Evolutionary conservation across 2,113 vertebrate genomes (phyloP).

Genomic region (Brachyhypopomus occidentalis): DNA sequence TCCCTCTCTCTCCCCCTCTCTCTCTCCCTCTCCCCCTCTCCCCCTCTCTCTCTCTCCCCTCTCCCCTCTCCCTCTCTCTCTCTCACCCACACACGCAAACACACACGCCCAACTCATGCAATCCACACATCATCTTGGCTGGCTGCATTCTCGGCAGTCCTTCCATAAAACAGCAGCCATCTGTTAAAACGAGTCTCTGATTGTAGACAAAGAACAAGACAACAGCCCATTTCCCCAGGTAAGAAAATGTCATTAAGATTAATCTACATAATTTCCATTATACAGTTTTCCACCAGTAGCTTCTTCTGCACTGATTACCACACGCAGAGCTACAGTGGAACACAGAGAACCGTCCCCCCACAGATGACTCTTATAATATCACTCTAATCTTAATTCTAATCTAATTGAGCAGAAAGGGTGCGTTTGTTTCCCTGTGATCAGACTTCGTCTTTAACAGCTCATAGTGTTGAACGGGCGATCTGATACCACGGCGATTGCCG

Average conservation of each 20-base stretch:
- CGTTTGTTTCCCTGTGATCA: neutral
- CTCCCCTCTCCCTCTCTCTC: no score
- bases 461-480: neutral
- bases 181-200: neutral
- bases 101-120: no score
- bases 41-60: no score
- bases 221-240: neutral
- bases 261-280: neutral
- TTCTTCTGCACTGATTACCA: neutral
- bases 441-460: neutral
- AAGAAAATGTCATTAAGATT: neutral
- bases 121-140: neutral
- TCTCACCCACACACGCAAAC: no score
- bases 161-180: neutral
- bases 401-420: neutral
- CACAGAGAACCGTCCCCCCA: neutral
- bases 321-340: neutral
- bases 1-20: no score
- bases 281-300: neutral
- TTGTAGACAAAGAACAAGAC: neutral
- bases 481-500: neutral
- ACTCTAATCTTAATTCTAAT: neutral
- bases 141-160: neutral
- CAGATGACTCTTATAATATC: neutral
- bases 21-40: no score